phyloP scores from a whole-genome alignment of 37 sponge, comb jelly and placozoan species.

The Geodia barretti region DNA sequence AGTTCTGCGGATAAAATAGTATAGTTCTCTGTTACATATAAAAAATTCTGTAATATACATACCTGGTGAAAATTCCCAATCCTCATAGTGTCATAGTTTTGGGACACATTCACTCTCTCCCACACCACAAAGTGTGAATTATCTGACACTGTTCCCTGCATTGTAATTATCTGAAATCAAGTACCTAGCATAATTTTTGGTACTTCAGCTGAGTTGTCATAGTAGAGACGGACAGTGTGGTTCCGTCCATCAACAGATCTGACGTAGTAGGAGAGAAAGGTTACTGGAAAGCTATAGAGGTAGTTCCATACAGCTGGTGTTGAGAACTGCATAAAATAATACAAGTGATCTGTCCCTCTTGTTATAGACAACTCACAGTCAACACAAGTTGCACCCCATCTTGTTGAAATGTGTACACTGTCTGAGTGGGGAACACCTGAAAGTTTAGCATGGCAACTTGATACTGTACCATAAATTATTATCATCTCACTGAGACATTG shows the following conservation, averaged over 20 bases:
- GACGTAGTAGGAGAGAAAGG: constrained; percentile 53
- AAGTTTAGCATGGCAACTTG: no score
- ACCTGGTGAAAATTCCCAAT: background rate
- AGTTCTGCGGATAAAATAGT: constrained; percentile 21
- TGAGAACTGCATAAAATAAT: constrained; percentile 32
- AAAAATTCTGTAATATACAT: no score
- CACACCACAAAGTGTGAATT: background rate
- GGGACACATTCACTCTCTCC: background rate
- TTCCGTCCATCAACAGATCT: constrained; percentile 34
- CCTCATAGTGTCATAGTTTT: background rate
- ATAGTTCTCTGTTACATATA: background rate
- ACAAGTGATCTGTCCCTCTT: background rate
- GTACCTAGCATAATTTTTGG: background rate
- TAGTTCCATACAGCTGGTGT: constrained; percentile 42
- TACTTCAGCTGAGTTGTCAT: constrained; percentile 63
- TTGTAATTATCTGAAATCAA: no score
- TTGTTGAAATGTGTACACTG: constrained; percentile 61
- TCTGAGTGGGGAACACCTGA: constrained; percentile 71
- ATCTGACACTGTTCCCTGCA: background rate
- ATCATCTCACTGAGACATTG: constrained; percentile 33
- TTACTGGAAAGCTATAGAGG: constrained; percentile 27
- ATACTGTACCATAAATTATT: background rate
- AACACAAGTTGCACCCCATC: constrained; percentile 55
- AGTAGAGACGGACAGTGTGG: constrained; percentile 70
- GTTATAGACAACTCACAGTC: constrained; percentile 25